A percentile compares a stretch with the other conserved stretches of the same genome.
These are phyloP conservation scores for Netelia fuscicornis DNA, from an alignment of 2,888 invertebrate species.

Conservation along the genomic window DNA sequence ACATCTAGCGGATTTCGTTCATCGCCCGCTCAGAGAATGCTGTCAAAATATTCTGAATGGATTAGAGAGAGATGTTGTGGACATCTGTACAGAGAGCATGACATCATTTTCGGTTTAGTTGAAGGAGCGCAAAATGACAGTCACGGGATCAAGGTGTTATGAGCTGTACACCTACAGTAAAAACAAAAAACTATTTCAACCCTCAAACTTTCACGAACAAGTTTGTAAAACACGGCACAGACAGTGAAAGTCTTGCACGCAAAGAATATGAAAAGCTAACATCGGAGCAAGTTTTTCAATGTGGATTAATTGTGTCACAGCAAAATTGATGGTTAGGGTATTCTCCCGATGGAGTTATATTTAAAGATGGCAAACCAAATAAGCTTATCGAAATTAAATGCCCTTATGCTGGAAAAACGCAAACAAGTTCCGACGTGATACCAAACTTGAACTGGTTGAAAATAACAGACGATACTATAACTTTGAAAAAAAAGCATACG, in stretches of 20 bases:
- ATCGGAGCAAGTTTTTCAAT: slow-evolving; percentile 10
- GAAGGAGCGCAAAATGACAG: neutral
- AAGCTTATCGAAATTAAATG: neutral
- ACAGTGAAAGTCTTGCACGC: slow-evolving; percentile 10
- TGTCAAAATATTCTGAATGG: slow-evolving; percentile 9
- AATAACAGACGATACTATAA: neutral
- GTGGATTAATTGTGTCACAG: slow-evolving; percentile 13
- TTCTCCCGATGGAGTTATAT: slow-evolving; percentile 8
- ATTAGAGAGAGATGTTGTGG: slow-evolving; percentile 6
- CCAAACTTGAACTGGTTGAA: neutral
- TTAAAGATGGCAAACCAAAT: neutral
- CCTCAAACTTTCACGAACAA: slow-evolving; percentile 5
- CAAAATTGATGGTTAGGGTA: slow-evolving; percentile 2
- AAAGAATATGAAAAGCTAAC: slow-evolving; percentile 1
- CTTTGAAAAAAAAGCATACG: neutral
- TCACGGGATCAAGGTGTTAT: slow-evolving; percentile 18
- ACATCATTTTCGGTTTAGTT: slow-evolving; percentile 13
- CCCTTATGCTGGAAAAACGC: neutral
- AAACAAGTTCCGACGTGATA: neutral
- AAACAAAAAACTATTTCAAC: slow-evolving; percentile 1
- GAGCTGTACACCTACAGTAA: slow-evolving; percentile 19
- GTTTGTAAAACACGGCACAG: slow-evolving; percentile 13
- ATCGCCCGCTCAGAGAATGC: slow-evolving; percentile 14
- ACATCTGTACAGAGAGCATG: slow-evolving; percentile 5
- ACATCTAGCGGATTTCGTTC: slow-evolving; percentile 6